Evolutionary conservation across 2,888 invertebrate genomes (phyloP), one percentile per base, ranked within the genome.

Genomic region (Parasteatoda lunata): DNA sequence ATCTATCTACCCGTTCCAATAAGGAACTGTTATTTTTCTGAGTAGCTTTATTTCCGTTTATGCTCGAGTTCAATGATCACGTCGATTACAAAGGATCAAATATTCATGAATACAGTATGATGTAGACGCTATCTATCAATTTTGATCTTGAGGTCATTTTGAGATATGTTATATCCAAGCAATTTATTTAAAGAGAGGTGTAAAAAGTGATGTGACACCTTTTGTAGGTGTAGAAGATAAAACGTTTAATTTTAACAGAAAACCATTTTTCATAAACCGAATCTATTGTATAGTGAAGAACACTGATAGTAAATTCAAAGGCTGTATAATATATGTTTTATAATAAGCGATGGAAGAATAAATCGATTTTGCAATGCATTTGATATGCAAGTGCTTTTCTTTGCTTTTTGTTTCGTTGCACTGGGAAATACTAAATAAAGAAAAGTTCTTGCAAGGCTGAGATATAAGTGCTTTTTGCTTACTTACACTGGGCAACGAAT

Each of bases 51-150:
- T 81, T 81, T 75, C 81, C 80, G 68, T 59, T 81, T 75, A 81
- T 75, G 54, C 75, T 47, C 69, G 11, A 68, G 66, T 81, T 54
- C 81, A 81, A 59, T 59, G 81, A 75, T 81, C 68, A 69, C 59
- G 54, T 69, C 75, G 68, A 75, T 75, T 81, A 81, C 75, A 59
- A 81, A 73, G 69, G 75, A 81, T 81, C 81, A 81, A 81, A 81
- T 75, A 81, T 81, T 81, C 75, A 81, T 81, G 81, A 68, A 72
- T 59, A 75, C 81, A 75, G 68, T 75, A 81, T 59, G 52, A 49
- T 81, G 81, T 69, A 59, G 73, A 69, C 49, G 59, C 75, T 54
- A 81, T 75, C 73, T 75, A 75, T 81, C 81, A 81, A 75, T 75
- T 81, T 75, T 69, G 81, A 75, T 69, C 73, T 69, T 8, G 15